Base-by-base conservation (phyloP, 1,140 invertebrate genomes). In the Idris sp. region DNA sequence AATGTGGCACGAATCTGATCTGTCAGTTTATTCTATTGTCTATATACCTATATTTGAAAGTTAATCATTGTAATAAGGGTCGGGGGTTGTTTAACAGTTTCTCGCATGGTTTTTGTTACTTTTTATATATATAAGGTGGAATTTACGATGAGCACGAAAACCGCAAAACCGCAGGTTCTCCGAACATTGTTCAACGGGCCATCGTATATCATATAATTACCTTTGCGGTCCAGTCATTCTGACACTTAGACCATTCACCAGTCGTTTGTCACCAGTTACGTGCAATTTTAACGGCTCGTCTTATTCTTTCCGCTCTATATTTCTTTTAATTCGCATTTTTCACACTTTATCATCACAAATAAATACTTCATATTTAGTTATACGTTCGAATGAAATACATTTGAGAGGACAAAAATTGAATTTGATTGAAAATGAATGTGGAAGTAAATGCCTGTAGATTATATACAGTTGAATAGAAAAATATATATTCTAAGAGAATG, bases 191-290 rank as follows among this genome's bases (percentile, higher is more conserved):
- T 79, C 79, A 83, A 80, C 81, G 73, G 77, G 75, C 80, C 85
- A 86, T 79, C 75, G 71, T 77, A 77, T 76, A 86, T 87, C 86
- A 86, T 86, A 87, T 86, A 82, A 86, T 87, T 87, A 87, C 80
- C 82, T 82, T 83, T 86, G 84, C 81, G 84, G 84, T 84, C 56
- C 77, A 74, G 79, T 81, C 83, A 82, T 81, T 78, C 80, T 78
- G 82, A 85, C 84, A 86, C 85, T 84, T 85, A 40, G 65, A 35
- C 76, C 83, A 81, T 86, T 84, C 81, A 85, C 77, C 73, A 83
- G 79, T 82, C 84, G 83, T 85, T 85, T 83, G 83, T 85, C 83
- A 83, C 83, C 79, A 73, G 49, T 78, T 65, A 40, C 73, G 73
- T 79, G 61, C 62, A 62, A 64, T 68, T 74, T 72, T 68, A 65